These are phyloP conservation scores for Ophioninae sp. DNA, from an alignment of 2,888 invertebrate species.

Conservation along the genomic window DNA sequence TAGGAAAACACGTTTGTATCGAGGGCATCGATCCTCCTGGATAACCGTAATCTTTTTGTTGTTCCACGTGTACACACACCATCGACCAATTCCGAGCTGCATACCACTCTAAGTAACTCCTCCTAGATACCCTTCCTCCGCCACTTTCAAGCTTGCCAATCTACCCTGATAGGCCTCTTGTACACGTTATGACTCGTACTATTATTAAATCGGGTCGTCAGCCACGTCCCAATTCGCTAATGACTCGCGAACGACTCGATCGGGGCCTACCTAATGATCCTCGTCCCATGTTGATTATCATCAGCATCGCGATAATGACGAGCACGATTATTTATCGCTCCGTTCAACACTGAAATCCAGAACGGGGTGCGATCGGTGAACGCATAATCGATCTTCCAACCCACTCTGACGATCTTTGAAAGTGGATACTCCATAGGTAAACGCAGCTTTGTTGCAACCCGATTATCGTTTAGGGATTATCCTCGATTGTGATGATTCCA, in stretches of 20 bases:
- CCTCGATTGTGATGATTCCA: no score
- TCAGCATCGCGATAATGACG: constrained; percentile 30
- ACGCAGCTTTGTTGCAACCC: no score
- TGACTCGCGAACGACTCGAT: constrained; percentile 67
- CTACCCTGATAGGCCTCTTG: constrained; percentile 58
- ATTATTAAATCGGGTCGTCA: constrained; percentile 68
- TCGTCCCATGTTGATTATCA: constrained; percentile 5
- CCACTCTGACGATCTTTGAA: background rate
- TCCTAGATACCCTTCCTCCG: background rate
- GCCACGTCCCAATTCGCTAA: constrained; percentile 74
- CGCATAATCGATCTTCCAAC: constrained; percentile 4
- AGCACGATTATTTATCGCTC: constrained; percentile 20
- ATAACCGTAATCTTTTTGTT: constrained; percentile 72
- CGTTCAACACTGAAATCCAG: background rate
- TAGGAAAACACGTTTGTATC: constrained; percentile 63
- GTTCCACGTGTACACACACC: constrained; percentile 67
- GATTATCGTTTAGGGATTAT: no score
- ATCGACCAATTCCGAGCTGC: constrained; percentile 36
- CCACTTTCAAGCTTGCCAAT: constrained; percentile 48
- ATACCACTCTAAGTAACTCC: background rate
- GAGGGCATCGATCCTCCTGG: constrained; percentile 79
- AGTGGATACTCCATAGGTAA: background rate
- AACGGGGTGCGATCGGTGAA: constrained; percentile 13
- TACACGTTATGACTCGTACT: constrained; percentile 29
- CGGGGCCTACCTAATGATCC: constrained; percentile 41